Conservation (phyloP, 1,140 invertebrate genomes). For the Lordiphosa mommai region DNA sequence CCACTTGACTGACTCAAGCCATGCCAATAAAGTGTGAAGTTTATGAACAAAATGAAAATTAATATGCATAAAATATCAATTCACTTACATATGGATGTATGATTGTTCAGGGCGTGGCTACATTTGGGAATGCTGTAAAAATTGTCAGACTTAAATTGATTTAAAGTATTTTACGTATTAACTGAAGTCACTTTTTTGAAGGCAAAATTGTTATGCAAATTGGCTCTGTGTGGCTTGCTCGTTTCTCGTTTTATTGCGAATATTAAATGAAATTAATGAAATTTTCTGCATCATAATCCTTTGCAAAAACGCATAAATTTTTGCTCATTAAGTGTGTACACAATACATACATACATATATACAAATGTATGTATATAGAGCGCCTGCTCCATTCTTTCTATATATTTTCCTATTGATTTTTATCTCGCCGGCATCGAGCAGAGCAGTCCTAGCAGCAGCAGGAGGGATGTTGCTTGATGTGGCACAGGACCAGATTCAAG, state of each 20-base stretch:
- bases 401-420: constrained; percentile 64
- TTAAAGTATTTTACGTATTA: constrained; percentile 39
- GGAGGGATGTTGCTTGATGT: constrained; percentile 1
- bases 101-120: constrained; percentile 21
- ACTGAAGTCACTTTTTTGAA: constrained; percentile 5
- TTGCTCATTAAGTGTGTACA: constrained; percentile 61
- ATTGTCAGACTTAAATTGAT: constrained; percentile 48
- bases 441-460: neutral
- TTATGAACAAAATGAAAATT: constrained; percentile 56
- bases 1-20: constrained; percentile 25
- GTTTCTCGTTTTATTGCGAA: constrained; percentile 64
- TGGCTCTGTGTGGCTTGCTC: constrained; percentile 21
- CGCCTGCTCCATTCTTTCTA: constrained; percentile 20
- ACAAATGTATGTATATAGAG: constrained; percentile 11
- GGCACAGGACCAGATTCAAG: constrained; percentile 30
- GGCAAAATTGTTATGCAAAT: constrained; percentile 54
- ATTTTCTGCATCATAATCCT: constrained; percentile 76
- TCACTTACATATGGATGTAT: neutral
- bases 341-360: constrained; percentile 11
- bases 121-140: constrained; percentile 26
- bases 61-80: constrained; percentile 32
- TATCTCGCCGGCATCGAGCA: constrained; percentile 62
- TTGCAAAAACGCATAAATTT: constrained; percentile 76
- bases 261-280: constrained; percentile 77
- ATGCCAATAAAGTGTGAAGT: constrained; percentile 47